phyloP scores from a whole-genome alignment of 2,888 invertebrate genomes.

The Tetropium fuscum region DNA sequence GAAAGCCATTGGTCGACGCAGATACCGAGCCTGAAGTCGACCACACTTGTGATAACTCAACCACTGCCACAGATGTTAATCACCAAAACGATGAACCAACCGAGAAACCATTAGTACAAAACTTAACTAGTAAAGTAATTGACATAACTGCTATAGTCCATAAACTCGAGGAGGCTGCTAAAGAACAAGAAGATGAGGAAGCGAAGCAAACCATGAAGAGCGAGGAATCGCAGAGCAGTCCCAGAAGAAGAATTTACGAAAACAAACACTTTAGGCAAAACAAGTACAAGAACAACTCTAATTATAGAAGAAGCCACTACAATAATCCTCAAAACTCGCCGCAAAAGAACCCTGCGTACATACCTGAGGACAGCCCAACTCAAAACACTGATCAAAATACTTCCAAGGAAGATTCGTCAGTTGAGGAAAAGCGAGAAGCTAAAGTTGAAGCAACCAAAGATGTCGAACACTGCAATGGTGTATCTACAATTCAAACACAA shows the following conservation, averaged over 20 bases:
- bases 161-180: constrained; percentile 64
- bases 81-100: constrained; percentile 32
- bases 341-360: constrained; percentile 31
- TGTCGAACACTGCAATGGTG: background rate
- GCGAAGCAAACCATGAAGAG: constrained; percentile 25
- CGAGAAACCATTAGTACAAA: constrained; percentile 37
- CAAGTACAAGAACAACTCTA: constrained; percentile 38
- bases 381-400: background rate
- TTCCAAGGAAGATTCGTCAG: background rate
- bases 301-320: constrained; percentile 43
- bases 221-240: constrained; percentile 16
- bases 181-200: constrained; percentile 54
- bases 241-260: constrained; percentile 33
- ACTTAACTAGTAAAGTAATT: constrained; percentile 50
- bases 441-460: background rate
- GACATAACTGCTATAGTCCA: constrained; percentile 64
- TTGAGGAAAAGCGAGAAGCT: constrained; percentile 5
- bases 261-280: constrained; percentile 32
- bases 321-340: constrained; percentile 40
- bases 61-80: constrained; percentile 35
- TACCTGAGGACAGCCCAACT: constrained; percentile 2
- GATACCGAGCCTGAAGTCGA: constrained; percentile 24
- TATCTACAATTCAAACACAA: background rate
- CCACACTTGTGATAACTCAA: constrained; percentile 30
- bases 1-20: constrained; percentile 11